Base-by-base conservation (phyloP, 2,888 invertebrate genomes). In the Apamea epomidion region DNA sequence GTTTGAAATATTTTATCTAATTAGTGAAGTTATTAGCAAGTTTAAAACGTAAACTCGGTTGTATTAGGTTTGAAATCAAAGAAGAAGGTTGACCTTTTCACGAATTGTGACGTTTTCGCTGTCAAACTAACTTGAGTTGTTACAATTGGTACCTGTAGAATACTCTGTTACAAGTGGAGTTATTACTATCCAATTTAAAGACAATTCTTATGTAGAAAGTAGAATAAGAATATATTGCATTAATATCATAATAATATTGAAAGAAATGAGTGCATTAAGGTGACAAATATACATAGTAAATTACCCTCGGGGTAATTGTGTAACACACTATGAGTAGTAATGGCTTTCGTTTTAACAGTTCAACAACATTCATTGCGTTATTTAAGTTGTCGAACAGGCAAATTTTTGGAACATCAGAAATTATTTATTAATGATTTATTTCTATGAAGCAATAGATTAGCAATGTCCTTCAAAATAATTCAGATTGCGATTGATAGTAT, bases 91-190 rank as follows among this genome's bases (percentile, higher is more conserved):
- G 16, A 76, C 14, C 5, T 83, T 45, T 62, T 25, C 37, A 42
- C 16, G 77, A 65, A 68, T 54, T 62, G 29, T 45, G 60, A 62
- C n/a, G 7, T 60, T 45, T 42, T 12, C 45, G 6, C 48, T 42
- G 25, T 58, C 42, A 32, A 82, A 82, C 10, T 60, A 51, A 68
- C 21, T 62, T 64, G 2, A 45, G 32, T 62, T 45, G 5, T 48
- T 8, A 25, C 6, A 14, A 42, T 29, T 29, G 6, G 0, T 32
- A 29, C 16, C 0, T 48, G 7, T 42, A 37, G 14, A 32, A 71
- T 80, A 29, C 7, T 37, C 1, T 25, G 7, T 16, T 42, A 74
- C 14, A 37, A 8, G 10, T 48, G 14, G 16, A 42, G 25, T 16
- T 16, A 3, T 6, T 18, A 1, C 18, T 16, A 37, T 0, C 14